Evolutionary conservation across 2,113 vertebrate genomes (phyloP), one percentile per base, ranked within the genome.

Genomic region (Athene noctua): DNA sequence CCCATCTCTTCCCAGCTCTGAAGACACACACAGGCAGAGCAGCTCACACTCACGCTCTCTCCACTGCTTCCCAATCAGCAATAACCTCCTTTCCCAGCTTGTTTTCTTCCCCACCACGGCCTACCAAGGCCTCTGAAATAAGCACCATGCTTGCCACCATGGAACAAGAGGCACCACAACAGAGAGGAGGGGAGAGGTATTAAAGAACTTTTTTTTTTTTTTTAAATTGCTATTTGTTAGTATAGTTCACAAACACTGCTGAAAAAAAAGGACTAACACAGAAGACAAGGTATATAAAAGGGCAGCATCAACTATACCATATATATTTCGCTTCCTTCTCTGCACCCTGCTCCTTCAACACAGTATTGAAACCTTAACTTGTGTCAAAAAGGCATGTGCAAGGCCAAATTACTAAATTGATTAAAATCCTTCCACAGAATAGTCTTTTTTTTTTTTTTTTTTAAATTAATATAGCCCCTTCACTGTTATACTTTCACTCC

Each of bases 231-330:
- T 77, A 5, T 19, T 65, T 80, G 8, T 49, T 77, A 3, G 23
- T 54, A 86, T 13, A 15, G 11, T 65, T 52, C 52, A 70, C 12
- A 86, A 57, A 75, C 14, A 34, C 10, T 73, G 9, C 5, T 49
- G 14, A 17, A 36, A 46, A 52, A 52, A 70, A 62, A 68, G 3
- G 9, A 11, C 13, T 92, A 72, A 57, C 4, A 6, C 9, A 73
- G 30, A 34, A 75, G 10, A 59, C 9, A 42, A 30, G 3, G 8
- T 34, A 30, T 47, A 80, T 14, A 26, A 58, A 82, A 54, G 18
- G 32, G 30, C 18, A 40, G 14, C 5, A 27, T 6, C 5, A 0
- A 5, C 27, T 88, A 25, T 16, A 55, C 9, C 0, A 0, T 10
- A 11, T 26, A 23, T 1, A 8, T 52, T 82, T 90, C 70, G 65